Percentiles rank a stretch among this genome's conserved stretches.
Conservation (phyloP, 1,140 invertebrate species). For the Oncopodura yosiiana region DNA sequence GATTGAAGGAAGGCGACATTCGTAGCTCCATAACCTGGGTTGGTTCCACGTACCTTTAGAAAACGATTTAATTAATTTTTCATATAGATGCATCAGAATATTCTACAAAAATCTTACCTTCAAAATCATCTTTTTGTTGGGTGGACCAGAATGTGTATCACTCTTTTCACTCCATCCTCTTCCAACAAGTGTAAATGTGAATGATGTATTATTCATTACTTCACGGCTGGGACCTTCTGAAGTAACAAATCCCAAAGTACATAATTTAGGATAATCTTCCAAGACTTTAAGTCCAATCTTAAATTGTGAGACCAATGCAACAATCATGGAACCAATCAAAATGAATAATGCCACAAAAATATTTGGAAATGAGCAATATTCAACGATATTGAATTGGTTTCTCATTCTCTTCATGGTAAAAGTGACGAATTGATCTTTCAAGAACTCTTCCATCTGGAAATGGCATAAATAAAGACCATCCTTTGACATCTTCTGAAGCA, state of each 20-base stretch:
- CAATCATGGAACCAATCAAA: slow-evolving; percentile 48
- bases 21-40: slow-evolving; percentile 76
- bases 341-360: slow-evolving; percentile 43
- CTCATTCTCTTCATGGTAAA: slow-evolving; percentile 55
- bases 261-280: slow-evolving; percentile 60
- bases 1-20: slow-evolving; percentile 56
- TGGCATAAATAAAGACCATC: slow-evolving; percentile 63
- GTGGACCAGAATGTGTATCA: slow-evolving; percentile 48
- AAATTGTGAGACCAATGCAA: slow-evolving; percentile 55
- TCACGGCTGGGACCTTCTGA: slow-evolving; percentile 57
- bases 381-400: slow-evolving; percentile 58
- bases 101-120: slow-evolving; percentile 42
- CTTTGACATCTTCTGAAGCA: slow-evolving; percentile 47
- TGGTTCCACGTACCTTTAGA: slow-evolving; percentile 45
- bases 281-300: slow-evolving; percentile 53
- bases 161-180: slow-evolving; percentile 60
- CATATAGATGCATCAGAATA: neutral
- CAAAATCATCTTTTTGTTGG: slow-evolving; percentile 57
- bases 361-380: slow-evolving; percentile 45
- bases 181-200: slow-evolving; percentile 58
- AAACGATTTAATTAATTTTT: neutral
- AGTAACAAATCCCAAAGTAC: slow-evolving; percentile 57
- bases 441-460: slow-evolving; percentile 70
- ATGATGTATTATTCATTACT: slow-evolving; percentile 50
- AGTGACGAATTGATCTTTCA: slow-evolving; percentile 59